Base-by-base conservation (phyloP, 2,797 vertebrate species). In the Aselliscus stoliczkanus region DNA sequence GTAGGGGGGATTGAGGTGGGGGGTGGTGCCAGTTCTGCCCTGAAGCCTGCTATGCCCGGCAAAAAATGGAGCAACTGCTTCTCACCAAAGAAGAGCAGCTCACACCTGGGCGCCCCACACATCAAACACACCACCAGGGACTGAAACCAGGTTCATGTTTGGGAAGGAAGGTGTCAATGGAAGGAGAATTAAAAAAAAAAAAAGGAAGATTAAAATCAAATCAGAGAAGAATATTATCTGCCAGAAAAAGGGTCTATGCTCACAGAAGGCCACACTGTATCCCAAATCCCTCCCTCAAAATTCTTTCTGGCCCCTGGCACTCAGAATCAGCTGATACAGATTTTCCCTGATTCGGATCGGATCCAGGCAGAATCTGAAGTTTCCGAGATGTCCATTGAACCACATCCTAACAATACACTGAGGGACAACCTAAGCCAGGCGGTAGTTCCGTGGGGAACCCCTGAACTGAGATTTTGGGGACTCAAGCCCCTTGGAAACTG, bases 371-470 rank as follows among this genome's bases (percentile, higher is more conserved):
- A 95, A 98, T 96, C 97, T 90, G 92, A 97, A 93, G 95, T 96
- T 97, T 72, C 88, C 90, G 97, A 97, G 98, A 97, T 89, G 93
- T 95, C 96, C 93, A 97, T 96, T 97, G 98, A 98, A 98, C 85
- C 97, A 96, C 97, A 98, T 98, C 98, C 98, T 98, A 98, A 98
- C 97, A 98, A 98, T 97, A 98, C 98, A 98, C 98, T 99, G 99
- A 99, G n/a, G n/a, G n/a, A n/a, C n/a, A n/a, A n/a, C n/a, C n/a
- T n/a, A n/a, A n/a, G n/a, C n/a, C n/a, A n/a, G n/a, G n/a, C n/a
- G n/a, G n/a, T n/a, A n/a, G n/a, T n/a, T n/a, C n/a, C n/a, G n/a
- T n/a, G n/a, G n/a, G n/a, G n/a, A n/a, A n/a, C n/a, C n/a, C n/a
- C n/a, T n/a, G n/a, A n/a, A n/a, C n/a, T n/a, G n/a, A n/a, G n/a